Conservation (phyloP, 2,113 vertebrate species). For the Perca flavescens region DNA sequence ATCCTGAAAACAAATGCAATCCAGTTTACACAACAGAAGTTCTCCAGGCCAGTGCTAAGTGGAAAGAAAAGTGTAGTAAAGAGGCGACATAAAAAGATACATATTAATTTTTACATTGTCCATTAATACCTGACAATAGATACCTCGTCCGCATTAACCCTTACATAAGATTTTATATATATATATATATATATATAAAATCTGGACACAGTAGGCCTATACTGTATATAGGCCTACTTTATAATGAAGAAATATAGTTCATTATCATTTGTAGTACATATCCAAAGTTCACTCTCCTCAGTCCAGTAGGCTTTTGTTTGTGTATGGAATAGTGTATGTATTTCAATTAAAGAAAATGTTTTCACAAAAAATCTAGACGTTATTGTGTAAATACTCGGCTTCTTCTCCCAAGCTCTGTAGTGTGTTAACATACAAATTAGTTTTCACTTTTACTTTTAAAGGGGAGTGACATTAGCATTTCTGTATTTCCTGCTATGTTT, state of each 20-base stretch:
- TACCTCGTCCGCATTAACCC: no score
- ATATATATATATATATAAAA: no score
- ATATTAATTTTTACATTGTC: no score
- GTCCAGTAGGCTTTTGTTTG: background rate
- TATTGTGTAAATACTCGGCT: background rate
- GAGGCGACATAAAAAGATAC: no score
- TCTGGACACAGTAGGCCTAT: no score
- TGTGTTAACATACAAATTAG: conserved; percentile 11
- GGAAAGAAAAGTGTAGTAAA: no score
- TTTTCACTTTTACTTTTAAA: conserved; percentile 18
- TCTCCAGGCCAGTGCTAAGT: no score
- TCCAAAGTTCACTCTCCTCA: background rate
- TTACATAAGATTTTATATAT: no score
- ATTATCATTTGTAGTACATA: background rate
- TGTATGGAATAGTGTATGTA: background rate
- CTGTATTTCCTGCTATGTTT: conserved; percentile 86
- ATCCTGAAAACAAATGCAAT: no score
- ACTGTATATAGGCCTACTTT: no score
- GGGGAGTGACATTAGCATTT: background rate
- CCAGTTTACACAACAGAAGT: no score
- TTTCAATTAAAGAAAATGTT: background rate
- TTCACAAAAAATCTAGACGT: background rate
- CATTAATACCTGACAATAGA: no score
- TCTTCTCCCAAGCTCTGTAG: background rate
- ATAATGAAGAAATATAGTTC: background rate